Conservation (phyloP, 2,888 invertebrate genomes). For the Colletes collaris region DNA sequence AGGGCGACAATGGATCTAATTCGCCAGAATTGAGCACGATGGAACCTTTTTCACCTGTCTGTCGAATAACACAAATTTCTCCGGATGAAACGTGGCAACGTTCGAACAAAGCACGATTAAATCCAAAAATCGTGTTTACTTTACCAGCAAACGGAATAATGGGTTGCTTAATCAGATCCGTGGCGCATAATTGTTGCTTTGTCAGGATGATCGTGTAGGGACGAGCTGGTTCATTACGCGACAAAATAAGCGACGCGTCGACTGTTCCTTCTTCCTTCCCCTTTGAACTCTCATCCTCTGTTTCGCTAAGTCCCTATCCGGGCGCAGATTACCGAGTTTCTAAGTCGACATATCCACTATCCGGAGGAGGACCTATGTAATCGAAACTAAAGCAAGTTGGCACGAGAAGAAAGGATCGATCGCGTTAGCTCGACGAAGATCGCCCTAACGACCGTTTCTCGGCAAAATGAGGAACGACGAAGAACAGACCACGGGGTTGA, state of each 20-base stretch:
- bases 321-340: slow-evolving; percentile 54
- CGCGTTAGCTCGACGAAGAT: slow-evolving; percentile 36
- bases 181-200: slow-evolving; percentile 51
- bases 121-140: slow-evolving; percentile 12
- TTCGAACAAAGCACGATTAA: slow-evolving; percentile 11
- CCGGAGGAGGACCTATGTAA: slow-evolving; percentile 32
- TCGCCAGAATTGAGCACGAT: too few relatives aligned
- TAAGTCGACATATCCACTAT: slow-evolving; percentile 42
- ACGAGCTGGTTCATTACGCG: slow-evolving; percentile 37
- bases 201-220: slow-evolving; percentile 14
- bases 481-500: slow-evolving; percentile 7
- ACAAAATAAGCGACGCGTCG: slow-evolving; percentile 14
- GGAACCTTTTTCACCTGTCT: too few relatives aligned
- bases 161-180: slow-evolving; percentile 40
- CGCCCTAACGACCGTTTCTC: slow-evolving; percentile 5
- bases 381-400: slow-evolving; percentile 46
- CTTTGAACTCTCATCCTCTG: slow-evolving; percentile 39
- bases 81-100: too few relatives aligned
- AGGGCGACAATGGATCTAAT: too few relatives aligned
- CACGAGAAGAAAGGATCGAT: slow-evolving; percentile 39
- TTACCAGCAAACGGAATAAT: slow-evolving; percentile 31
- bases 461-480: slow-evolving; percentile 18
- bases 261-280: slow-evolving; percentile 28
- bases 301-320: slow-evolving; percentile 51
- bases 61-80: too few relatives aligned